These are phyloP conservation scores for Naso thynnoides DNA, from an alignment of 2,797 vertebrate species.

Conservation along the genomic window DNA sequence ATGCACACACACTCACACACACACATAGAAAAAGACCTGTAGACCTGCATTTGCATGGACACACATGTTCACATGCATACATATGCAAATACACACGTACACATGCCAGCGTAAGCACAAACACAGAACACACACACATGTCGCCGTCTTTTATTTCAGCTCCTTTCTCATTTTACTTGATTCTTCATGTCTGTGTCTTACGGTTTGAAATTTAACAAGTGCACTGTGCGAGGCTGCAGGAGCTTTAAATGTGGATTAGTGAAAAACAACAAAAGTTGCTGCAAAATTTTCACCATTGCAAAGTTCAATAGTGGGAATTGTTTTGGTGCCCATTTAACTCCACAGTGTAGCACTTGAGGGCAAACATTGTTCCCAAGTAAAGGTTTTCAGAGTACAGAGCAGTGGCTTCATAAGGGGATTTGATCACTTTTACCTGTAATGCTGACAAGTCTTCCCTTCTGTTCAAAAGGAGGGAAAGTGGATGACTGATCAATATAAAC, in stretches of 20 bases:
- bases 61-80: conserved; percentile 74
- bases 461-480: conserved; percentile 72
- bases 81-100: conserved; percentile 69
- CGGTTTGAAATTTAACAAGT: conserved; percentile 45
- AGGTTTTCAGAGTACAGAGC: conserved; percentile 60
- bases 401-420: conserved; percentile 71
- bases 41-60: conserved; percentile 78
- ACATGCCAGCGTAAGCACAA: conserved; percentile 55
- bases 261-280: conserved; percentile 64
- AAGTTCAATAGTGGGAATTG: conserved; percentile 61
- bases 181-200: conserved; percentile 36
- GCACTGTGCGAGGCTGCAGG: not conserved
- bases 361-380: conserved; percentile 69
- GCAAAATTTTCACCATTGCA: conserved; percentile 22
- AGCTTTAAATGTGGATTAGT: conserved; percentile 55
- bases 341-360: conserved; percentile 64
- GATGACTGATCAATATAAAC: conserved; percentile 84
- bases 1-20: conserved; percentile 44
- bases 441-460: conserved; percentile 68
- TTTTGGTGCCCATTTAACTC: conserved; percentile 67
- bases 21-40: conserved; percentile 66
- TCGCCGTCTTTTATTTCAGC: conserved; percentile 31
- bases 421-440: conserved; percentile 76
- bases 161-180: conserved; percentile 29
- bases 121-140: conserved; percentile 43